These are phyloP conservation scores for Polyploca ridens DNA, from an alignment of 2,888 invertebrate species.

Conservation along the genomic window DNA sequence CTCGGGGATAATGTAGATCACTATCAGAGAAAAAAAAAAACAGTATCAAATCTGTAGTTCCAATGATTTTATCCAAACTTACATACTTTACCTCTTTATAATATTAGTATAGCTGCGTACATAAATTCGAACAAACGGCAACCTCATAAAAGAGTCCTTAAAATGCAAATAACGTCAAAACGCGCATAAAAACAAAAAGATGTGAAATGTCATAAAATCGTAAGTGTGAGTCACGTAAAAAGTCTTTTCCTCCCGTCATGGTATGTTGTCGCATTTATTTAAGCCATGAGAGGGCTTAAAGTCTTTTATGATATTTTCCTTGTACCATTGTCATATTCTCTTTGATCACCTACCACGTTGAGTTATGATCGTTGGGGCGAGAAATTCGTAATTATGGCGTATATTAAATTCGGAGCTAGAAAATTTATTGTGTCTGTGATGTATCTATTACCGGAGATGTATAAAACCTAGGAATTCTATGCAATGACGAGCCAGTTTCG, in stretches of 20 bases:
- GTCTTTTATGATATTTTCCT: constrained; percentile 1
- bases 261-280: not conserved
- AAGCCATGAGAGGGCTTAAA: not conserved
- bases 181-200: not conserved
- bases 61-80: no score
- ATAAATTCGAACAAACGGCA: no score
- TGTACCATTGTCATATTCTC: not conserved
- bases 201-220: not conserved
- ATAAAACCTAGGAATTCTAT: no score
- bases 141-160: no score
- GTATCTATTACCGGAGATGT: not conserved
- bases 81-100: no score
- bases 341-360: not conserved
- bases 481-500: no score
- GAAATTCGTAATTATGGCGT: not conserved
- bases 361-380: not conserved
- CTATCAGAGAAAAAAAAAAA: no score
- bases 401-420: not conserved
- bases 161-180: no score
- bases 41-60: no score
- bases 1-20: no score
- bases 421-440: not conserved
- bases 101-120: no score
- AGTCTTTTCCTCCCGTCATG: not conserved
- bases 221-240: not conserved